phyloP scores from a whole-genome alignment of 1,140 invertebrate species.

The Leptinotarsa lineolata region DNA sequence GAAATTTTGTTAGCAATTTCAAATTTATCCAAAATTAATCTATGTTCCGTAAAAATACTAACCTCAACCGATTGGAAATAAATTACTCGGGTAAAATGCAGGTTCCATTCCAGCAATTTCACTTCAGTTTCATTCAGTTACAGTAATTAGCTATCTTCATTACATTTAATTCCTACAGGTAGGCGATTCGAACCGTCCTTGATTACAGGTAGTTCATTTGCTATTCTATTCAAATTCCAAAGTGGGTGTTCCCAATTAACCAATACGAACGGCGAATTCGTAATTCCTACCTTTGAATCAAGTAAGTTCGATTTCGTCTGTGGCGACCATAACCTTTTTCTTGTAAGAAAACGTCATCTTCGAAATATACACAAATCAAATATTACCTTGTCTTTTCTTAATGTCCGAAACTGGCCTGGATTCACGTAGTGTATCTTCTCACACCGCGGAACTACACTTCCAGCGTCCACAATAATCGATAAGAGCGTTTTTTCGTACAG shows the following conservation, averaged over 20 bases:
- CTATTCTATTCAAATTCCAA: not conserved
- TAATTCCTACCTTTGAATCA: not conserved
- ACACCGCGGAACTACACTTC: not conserved
- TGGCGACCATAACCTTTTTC: not conserved
- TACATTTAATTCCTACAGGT: conserved; percentile 22
- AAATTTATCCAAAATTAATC: not conserved
- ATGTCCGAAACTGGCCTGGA: not conserved
- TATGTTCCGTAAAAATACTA: not conserved
- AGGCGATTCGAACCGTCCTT: conserved; percentile 9
- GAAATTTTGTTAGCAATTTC: not conserved
- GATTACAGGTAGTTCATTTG: conserved; percentile 16
- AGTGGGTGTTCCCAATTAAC: conserved; percentile 17
- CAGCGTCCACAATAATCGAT: not conserved
- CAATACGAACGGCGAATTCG: not conserved
- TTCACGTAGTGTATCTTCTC: not conserved
- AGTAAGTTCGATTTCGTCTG: not conserved
- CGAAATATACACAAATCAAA: not conserved
- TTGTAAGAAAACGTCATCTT: conserved; percentile 8
- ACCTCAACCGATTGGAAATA: not conserved
- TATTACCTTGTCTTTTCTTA: not conserved
- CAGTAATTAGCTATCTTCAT: conserved; percentile 3
- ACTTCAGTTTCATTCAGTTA: not conserved
- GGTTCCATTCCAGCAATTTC: not conserved
- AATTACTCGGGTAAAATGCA: not conserved
- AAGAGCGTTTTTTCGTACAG: not conserved